Evolutionary conservation across 1,140 invertebrate species (phyloP), one percentile per base, ranked within the genome.

Genomic region (Zaprionus africanus): DNA sequence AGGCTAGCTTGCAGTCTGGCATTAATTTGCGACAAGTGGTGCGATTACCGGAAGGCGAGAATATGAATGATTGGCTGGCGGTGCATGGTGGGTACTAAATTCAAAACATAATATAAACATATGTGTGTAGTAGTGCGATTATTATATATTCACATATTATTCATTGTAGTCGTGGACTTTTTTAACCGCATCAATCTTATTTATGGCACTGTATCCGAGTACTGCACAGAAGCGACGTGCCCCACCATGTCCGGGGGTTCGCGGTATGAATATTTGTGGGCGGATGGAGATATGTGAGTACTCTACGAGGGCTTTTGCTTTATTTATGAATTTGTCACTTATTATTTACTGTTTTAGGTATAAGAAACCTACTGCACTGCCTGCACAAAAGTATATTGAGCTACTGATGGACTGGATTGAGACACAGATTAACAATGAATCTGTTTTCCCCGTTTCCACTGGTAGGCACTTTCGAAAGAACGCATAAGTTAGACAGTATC

Each of bases 321-420:
- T 24, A 54, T 60, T 59, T 36, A 65, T 5, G 1, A 2, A 24
- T 34, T 34, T 19, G 6, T 28, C 7, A 31, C 15, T 51, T 13
- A 19, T 51, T 12, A 22, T 13, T 31, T 15, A 1, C 3, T 36
- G n/a, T 73, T 68, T 5, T 17, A 91, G 92, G 78, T 98, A 97
- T 90, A 98, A 98, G 92, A 98, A 97, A 91, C 98, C 98, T 7
- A 98, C 97, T 28, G 95, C 95, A 57, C 92, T 99, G 59, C 96
- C 98, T 17, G 98, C 98, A 7, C 96, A 96, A 26, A 95, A 97
- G 90, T 99, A 99, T 93, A 96, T 99, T 67, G 94, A 95, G 69
- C 93, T 97, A 49, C 93, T 99, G 19, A 99, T 99, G 97, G 98
- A 99, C 90, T 99, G 98, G 98, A 96, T 97, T 53, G 98, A 99